phyloP scores from a whole-genome alignment of 2,888 invertebrate species.

The Leucozona laternaria region DNA sequence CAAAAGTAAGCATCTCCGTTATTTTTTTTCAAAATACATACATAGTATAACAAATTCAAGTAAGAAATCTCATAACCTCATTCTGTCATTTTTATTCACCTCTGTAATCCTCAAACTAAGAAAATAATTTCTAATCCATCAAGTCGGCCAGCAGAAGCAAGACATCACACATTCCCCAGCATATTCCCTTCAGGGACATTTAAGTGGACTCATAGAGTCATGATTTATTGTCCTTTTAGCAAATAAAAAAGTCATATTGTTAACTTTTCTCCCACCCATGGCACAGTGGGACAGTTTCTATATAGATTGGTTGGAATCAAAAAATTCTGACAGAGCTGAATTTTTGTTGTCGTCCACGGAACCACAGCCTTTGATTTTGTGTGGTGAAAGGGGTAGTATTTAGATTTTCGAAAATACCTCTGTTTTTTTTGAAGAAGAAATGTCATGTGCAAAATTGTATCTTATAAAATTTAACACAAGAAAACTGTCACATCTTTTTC shows the following conservation, averaged over 20 bases:
- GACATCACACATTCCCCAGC: constrained; percentile 62
- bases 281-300: background rate
- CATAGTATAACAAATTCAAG: background rate
- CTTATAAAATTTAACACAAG: too few relatives aligned
- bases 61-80: constrained; percentile 49
- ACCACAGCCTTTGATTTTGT: too few relatives aligned
- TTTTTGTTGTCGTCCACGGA: too few relatives aligned
- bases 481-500: too few relatives aligned
- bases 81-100: constrained; percentile 59
- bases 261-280: constrained; percentile 39
- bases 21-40: background rate
- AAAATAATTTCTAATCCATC: constrained; percentile 73
- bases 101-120: constrained; percentile 41
- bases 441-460: too few relatives aligned
- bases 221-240: constrained; percentile 74
- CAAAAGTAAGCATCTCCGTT: background rate
- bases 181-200: constrained; percentile 70
- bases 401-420: too few relatives aligned
- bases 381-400: too few relatives aligned
- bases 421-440: too few relatives aligned
- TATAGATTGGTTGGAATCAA: background rate
- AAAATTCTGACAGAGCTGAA: too few relatives aligned
- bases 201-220: constrained; percentile 70
- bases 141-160: constrained; percentile 61
- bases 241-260: constrained; percentile 74